Conservation (phyloP, 2,888 invertebrate genomes). For the Xylocampa areola region DNA sequence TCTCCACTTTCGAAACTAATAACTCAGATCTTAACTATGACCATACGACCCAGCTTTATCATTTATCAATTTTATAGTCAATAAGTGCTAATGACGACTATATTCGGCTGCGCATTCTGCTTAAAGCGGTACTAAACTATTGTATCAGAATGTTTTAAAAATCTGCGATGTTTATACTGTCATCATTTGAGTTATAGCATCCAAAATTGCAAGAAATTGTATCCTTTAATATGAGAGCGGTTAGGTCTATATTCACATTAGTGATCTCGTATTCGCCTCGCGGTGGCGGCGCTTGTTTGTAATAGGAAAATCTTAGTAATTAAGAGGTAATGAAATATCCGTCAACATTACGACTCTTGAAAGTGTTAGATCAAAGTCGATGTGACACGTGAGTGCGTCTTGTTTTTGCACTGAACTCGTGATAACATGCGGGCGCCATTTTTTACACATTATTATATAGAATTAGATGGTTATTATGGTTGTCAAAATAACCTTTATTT, state of each 20-base stretch:
- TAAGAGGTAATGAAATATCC: conserved; percentile 32
- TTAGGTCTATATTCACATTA: conserved; percentile 11
- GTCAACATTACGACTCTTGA: conserved; percentile 39
- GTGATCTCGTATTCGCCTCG: neutral
- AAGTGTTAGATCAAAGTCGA: conserved; percentile 63
- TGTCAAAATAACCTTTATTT: too few relatives aligned
- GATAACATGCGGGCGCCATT: neutral
- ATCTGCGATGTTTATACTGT: conserved; percentile 26
- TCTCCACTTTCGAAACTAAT: conserved; percentile 55
- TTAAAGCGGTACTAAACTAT: conserved; percentile 12
- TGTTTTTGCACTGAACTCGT: conserved; percentile 35
- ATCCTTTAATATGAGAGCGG: neutral
- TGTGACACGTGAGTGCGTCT: conserved; percentile 51
- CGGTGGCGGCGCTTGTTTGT: conserved; percentile 25
- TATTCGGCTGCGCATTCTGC: conserved; percentile 21
- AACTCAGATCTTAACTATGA: conserved; percentile 44
- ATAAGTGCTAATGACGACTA: conserved; percentile 35
- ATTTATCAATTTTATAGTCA: conserved; percentile 47
- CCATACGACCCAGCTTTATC: conserved; percentile 33
- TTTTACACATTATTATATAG: conserved; percentile 5
- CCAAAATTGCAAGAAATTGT: neutral
- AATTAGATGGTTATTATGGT: too few relatives aligned
- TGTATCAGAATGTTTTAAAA: conserved; percentile 19
- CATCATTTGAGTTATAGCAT: conserved; percentile 30
- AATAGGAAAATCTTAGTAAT: conserved; percentile 30